Conservation (phyloP, 2,113 vertebrate genomes). For the Pomatorhinus ruficollis region DNA sequence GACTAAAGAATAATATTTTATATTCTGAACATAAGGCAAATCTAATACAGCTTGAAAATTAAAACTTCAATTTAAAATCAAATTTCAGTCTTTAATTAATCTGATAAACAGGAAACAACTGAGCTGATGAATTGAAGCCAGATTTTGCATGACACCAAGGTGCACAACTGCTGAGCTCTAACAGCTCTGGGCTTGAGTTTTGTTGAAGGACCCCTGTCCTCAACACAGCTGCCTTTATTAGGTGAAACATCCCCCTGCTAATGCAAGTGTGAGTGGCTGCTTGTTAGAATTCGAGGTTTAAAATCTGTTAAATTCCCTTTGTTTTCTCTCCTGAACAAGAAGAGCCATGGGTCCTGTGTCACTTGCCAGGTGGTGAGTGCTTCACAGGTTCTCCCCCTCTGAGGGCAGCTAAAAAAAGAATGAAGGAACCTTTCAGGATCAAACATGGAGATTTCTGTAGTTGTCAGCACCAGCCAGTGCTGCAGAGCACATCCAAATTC, state of each 20-base stretch:
- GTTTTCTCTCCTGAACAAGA: neutral
- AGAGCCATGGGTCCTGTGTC: neutral
- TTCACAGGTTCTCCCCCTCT: neutral
- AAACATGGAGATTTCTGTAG: neutral
- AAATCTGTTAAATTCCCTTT: neutral
- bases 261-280: neutral
- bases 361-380: neutral
- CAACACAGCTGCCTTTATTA: accelerated
- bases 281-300: neutral
- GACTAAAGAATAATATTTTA: neutral
- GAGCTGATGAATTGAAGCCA: neutral
- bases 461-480: neutral
- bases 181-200: neutral
- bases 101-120: neutral
- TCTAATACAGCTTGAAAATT: neutral
- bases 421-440: neutral
- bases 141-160: neutral
- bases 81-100: neutral
- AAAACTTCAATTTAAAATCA: neutral
- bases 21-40: neutral
- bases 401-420: neutral
- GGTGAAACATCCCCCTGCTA: neutral
- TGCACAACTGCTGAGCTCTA: neutral
- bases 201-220: neutral
- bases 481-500: neutral